Percentiles rank a stretch among this genome's conserved stretches.
Evolutionary conservation across 2,113 vertebrate genomes (phyloP).

Genomic region (Dasyurus viverrinus): DNA sequence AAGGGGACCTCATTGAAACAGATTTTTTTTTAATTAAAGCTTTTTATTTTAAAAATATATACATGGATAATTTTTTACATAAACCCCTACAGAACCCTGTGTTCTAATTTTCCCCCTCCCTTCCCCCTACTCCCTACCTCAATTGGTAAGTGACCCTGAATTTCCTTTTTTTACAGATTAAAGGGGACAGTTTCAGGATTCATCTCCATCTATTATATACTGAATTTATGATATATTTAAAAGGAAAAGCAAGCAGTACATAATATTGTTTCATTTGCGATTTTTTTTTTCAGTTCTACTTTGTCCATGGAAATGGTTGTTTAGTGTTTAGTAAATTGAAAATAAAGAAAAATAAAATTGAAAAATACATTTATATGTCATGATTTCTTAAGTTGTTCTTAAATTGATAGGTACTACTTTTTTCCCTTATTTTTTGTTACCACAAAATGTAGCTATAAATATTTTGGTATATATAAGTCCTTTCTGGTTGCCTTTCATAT

Average conservation of each 20-base stretch:
- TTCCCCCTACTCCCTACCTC: too few species aligned
- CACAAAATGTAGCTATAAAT: not conserved
- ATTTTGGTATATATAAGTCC: not conserved
- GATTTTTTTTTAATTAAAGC: too few species aligned
- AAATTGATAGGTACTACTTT: not conserved
- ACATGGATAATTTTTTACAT: too few species aligned
- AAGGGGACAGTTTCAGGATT: too few species aligned
- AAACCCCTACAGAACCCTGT: too few species aligned
- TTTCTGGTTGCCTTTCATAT: not conserved
- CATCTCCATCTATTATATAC: not conserved
- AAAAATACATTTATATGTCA: not conserved
- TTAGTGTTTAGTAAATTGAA: not conserved
- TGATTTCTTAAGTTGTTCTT: not conserved
- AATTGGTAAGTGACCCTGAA: too few species aligned
- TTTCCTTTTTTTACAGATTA: too few species aligned
- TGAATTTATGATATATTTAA: not conserved
- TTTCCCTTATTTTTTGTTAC: not conserved
- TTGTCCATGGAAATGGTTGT: not conserved
- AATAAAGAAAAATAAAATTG: not conserved
- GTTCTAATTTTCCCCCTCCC: too few species aligned
- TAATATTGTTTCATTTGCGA: not conserved
- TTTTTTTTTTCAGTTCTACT: not conserved
- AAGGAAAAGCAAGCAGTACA: not conserved
- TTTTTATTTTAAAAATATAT: too few species aligned
- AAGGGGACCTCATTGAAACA: too few species aligned